phyloP scores from a whole-genome alignment of 2,113 vertebrate genomes.

The Suncus etruscus region DNA sequence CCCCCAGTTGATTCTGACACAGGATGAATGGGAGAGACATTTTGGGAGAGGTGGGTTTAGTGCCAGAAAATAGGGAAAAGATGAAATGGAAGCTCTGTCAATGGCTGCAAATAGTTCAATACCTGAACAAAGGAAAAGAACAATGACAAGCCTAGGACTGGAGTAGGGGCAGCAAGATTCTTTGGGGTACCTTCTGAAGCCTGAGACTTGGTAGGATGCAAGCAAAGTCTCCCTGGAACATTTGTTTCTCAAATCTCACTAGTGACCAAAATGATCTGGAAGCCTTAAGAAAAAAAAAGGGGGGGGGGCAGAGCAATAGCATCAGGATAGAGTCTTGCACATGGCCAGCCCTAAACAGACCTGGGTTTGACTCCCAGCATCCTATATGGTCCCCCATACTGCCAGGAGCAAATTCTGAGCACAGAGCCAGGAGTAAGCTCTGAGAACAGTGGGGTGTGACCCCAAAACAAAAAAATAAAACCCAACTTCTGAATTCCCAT shows the following conservation, averaged over 20 bases:
- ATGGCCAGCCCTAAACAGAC: too few relatives aligned
- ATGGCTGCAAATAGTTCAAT: neutral
- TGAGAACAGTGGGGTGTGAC: too few relatives aligned
- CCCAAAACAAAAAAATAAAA: too few relatives aligned
- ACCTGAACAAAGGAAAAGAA: neutral
- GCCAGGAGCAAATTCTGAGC: too few relatives aligned
- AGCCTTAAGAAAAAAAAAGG: neutral
- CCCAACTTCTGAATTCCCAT: neutral
- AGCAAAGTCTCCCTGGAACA: neutral
- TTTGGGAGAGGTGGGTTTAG: neutral
- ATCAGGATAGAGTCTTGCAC: too few relatives aligned
- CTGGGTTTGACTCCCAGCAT: too few relatives aligned
- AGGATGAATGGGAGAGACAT: neutral
- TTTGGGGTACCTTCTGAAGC: neutral
- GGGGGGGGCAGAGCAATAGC: too few relatives aligned
- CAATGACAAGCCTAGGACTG: neutral
- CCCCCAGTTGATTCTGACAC: rapidly evolving
- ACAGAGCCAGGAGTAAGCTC: too few relatives aligned
- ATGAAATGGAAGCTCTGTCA: neutral
- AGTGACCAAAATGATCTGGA: neutral
- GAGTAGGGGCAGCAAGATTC: neutral
- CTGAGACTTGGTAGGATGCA: neutral
- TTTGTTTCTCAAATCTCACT: neutral
- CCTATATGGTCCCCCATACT: too few relatives aligned
- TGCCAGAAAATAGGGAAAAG: neutral